Conservation (phyloP, 1,140 invertebrate genomes). For the Lordiphosa clarofinis region DNA sequence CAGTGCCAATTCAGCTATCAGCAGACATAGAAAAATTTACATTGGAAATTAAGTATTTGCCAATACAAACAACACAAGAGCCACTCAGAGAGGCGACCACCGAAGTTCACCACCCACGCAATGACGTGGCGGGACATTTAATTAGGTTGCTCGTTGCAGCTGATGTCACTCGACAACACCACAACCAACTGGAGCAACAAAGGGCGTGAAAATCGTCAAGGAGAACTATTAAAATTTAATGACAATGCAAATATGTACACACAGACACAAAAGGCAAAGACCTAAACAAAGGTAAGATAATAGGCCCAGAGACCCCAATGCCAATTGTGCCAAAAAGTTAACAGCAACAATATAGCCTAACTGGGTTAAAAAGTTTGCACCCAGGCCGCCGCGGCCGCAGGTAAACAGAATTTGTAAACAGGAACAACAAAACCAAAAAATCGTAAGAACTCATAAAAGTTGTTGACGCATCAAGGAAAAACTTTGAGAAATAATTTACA, state of each 20-base stretch:
- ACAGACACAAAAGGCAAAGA: slow-evolving; percentile 26
- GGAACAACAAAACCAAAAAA: slow-evolving; percentile 19
- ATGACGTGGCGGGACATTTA: slow-evolving; percentile 56
- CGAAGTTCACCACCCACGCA: slow-evolving; percentile 30
- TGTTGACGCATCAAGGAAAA: slow-evolving; percentile 45
- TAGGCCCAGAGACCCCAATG: slow-evolving; percentile 50
- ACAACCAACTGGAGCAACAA: slow-evolving; percentile 14
- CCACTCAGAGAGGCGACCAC: background rate
- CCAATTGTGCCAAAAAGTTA: slow-evolving; percentile 61
- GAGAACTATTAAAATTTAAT: slow-evolving; percentile 70
- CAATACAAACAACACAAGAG: no score
- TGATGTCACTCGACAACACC: slow-evolving; percentile 12
- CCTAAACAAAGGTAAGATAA: slow-evolving; percentile 55
- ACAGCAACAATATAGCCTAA: slow-evolving; percentile 34
- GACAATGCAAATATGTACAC: slow-evolving; percentile 52
- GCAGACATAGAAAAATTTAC: slow-evolving; percentile 19
- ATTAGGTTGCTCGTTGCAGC: slow-evolving; percentile 39
- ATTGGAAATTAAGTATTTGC: slow-evolving; percentile 23
- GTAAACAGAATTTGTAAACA: slow-evolving; percentile 30
- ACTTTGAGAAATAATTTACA: slow-evolving; percentile 53
- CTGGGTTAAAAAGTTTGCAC: slow-evolving; percentile 64
- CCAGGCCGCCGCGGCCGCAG: slow-evolving; percentile 32
- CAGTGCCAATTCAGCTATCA: slow-evolving; percentile 31
- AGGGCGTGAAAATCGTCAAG: slow-evolving; percentile 37
- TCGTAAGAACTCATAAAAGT: background rate